Evolutionary conservation across 2,797 vertebrate species (phyloP).

Genomic region (Galaxias olidus): DNA sequence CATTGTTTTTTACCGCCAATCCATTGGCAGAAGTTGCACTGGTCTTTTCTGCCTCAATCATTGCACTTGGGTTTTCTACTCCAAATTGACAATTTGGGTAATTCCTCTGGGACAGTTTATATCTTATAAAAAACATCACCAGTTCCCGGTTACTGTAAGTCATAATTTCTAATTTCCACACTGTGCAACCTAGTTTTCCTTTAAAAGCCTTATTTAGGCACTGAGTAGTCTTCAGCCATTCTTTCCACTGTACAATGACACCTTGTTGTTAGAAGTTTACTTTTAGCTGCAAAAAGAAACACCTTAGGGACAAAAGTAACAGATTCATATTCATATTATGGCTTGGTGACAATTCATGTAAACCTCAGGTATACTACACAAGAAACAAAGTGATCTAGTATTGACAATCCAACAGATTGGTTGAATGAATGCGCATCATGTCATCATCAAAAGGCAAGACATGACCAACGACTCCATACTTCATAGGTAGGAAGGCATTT

Average conservation of each 20-base stretch:
- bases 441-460: too few relatives aligned
- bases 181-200: conserved; percentile 12
- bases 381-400: too few relatives aligned
- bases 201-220: conserved; percentile 39
- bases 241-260: conserved; percentile 9
- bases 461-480: too few relatives aligned
- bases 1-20: conserved; percentile 18
- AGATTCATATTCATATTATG: too few relatives aligned
- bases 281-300: conserved; percentile 9
- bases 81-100: conserved; percentile 78
- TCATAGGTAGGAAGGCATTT: too few relatives aligned
- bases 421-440: too few relatives aligned
- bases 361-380: too few relatives aligned
- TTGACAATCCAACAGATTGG: too few relatives aligned
- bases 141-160: conserved; percentile 87
- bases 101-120: conserved; percentile 90
- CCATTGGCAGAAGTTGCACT: conserved; percentile 35
- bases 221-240: conserved; percentile 35
- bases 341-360: too few relatives aligned
- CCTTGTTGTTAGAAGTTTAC: conserved; percentile 11
- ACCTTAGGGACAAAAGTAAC: conserved; percentile 26
- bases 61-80: conserved; percentile 40
- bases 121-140: conserved; percentile 89
- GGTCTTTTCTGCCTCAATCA: conserved; percentile 49
- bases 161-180: conserved; percentile 74